phyloP scores from a whole-genome alignment of 2,797 vertebrate species.

The Catamblyrhynchus diadema region DNA sequence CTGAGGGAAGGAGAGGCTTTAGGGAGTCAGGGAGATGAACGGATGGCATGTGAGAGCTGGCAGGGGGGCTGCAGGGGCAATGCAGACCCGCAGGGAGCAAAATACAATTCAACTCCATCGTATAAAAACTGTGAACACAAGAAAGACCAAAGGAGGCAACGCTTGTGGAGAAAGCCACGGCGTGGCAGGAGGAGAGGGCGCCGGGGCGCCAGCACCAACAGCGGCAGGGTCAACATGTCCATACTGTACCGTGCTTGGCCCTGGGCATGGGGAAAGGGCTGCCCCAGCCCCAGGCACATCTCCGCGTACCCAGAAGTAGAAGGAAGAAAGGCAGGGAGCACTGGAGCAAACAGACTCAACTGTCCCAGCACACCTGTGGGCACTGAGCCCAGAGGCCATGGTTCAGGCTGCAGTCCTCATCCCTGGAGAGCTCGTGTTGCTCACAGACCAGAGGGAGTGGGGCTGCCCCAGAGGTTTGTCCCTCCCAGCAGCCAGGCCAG shows the following conservation, averaged over 20 bases:
- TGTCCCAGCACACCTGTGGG: background rate
- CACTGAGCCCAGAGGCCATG: background rate
- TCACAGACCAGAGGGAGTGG: rapidly evolving
- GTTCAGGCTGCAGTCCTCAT: background rate
- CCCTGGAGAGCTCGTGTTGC: rapidly evolving
- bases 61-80: background rate
- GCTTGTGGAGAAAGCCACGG: background rate
- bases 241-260: background rate
- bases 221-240: background rate
- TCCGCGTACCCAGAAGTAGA: background rate
- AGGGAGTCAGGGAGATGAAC: background rate
- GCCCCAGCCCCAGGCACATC: background rate
- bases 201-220: background rate
- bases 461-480: too few relatives aligned
- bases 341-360: background rate
- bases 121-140: background rate
- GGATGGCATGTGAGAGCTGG: background rate
- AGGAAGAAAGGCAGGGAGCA: background rate
- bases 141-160: background rate
- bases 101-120: background rate
- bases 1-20: background rate
- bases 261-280: background rate
- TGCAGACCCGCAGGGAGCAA: background rate
- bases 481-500: background rate
- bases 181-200: background rate